phyloP scores from a whole-genome alignment of 2,797 vertebrate species.

The Alfaro cultratus region DNA sequence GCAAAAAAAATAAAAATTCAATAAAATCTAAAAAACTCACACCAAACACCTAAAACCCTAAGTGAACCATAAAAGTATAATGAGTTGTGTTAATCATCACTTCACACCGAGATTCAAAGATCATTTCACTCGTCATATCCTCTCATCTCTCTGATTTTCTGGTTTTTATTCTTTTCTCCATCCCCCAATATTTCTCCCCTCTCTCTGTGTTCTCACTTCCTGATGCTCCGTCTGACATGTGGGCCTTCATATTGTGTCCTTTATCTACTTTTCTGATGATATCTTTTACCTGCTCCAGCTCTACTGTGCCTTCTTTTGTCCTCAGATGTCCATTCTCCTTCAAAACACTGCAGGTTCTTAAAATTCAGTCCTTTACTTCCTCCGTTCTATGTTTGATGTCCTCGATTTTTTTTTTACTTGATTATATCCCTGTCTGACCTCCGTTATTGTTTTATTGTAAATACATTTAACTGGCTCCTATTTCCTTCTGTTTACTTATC shows the following conservation, averaged over 20 bases:
- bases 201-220: slow-evolving; percentile 1
- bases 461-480: background rate
- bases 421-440: background rate
- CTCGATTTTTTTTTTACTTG: background rate
- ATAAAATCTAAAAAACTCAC: background rate
- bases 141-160: background rate
- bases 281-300: background rate
- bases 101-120: background rate
- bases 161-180: background rate
- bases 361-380: background rate
- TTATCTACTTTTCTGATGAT: background rate
- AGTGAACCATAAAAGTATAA: background rate
- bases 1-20: background rate
- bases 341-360: background rate
- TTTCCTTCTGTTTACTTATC: background rate
- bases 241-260: background rate
- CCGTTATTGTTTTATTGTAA: background rate
- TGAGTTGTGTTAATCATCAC: background rate
- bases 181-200: background rate
- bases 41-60: background rate
- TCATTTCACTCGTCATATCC: background rate
- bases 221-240: background rate
- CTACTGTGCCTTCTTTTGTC: background rate
- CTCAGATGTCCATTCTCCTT: background rate
- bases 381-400: background rate